phyloP scores from a whole-genome alignment of 2,797 vertebrate genomes.

The Channa striata region DNA sequence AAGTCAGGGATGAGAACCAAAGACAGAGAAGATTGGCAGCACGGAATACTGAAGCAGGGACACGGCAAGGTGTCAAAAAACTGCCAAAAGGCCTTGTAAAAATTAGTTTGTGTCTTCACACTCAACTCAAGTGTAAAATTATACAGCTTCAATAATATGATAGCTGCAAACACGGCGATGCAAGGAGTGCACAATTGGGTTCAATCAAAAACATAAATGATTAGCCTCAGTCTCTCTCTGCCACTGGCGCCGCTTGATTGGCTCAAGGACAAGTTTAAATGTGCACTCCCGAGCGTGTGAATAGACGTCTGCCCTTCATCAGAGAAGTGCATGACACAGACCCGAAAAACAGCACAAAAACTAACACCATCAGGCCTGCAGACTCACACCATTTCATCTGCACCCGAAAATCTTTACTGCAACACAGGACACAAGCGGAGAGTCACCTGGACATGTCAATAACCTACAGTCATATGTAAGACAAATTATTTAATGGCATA shows the following conservation, averaged over 20 bases:
- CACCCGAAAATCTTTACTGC: too few species aligned
- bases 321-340: constrained; percentile 14
- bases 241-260: neutral
- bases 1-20: neutral
- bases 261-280: constrained; percentile 31
- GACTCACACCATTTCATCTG: too few species aligned
- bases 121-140: neutral
- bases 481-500: too few species aligned
- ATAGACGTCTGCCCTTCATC: constrained; percentile 23
- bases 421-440: too few species aligned
- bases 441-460: too few species aligned
- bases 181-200: neutral
- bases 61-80: constrained; percentile 6
- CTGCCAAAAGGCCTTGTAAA: constrained; percentile 5
- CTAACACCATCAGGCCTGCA: neutral
- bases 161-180: neutral
- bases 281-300: constrained; percentile 32
- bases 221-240: constrained; percentile 2
- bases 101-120: neutral
- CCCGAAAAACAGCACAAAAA: constrained; percentile 18
- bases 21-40: constrained; percentile 1
- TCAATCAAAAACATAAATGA: constrained; percentile 13
- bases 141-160: neutral
- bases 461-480: too few species aligned
- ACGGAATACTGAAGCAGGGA: neutral